phyloP scores from a whole-genome alignment of 1,140 invertebrate species.

The Sycophaga agraensis region DNA sequence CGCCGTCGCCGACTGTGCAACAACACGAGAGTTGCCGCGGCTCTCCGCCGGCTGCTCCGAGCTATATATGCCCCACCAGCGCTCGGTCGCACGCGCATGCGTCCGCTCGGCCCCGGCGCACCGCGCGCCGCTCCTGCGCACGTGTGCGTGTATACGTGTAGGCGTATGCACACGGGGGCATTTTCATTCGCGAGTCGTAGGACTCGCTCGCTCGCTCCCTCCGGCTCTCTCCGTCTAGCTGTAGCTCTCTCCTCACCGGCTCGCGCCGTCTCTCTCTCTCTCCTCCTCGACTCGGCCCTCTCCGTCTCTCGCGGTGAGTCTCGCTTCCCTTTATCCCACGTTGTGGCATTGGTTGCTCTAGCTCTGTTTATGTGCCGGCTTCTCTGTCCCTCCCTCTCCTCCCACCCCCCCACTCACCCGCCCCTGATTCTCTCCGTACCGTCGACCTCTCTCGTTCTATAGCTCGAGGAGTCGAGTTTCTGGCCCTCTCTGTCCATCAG shows the following conservation, averaged over 20 bases:
- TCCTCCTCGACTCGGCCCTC: background rate
- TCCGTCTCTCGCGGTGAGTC: background rate
- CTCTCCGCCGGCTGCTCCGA: background rate
- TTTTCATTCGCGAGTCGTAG: slow-evolving; percentile 9
- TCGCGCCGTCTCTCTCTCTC: background rate
- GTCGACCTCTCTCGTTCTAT: no score
- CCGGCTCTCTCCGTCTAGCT: background rate
- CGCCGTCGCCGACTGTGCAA: background rate
- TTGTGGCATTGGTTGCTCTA: background rate
- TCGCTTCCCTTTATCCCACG: background rate
- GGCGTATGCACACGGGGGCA: no score
- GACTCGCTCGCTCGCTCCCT: no score
- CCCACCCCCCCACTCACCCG: background rate
- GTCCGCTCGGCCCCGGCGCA: no score
- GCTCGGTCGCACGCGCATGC: slow-evolving; percentile 12
- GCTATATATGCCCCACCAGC: no score
- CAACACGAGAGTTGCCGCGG: background rate
- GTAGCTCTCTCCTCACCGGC: background rate
- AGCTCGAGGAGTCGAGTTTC: background rate
- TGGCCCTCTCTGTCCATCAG: no score
- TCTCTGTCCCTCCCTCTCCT: slow-evolving; percentile 21
- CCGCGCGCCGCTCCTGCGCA: no score
- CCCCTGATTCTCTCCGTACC: background rate
- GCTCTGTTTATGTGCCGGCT: background rate
- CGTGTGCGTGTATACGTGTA: no score